Evolutionary conservation across 2,888 invertebrate species (phyloP), one percentile per base, ranked within the genome.

Genomic region (Chironomus riparius): DNA sequence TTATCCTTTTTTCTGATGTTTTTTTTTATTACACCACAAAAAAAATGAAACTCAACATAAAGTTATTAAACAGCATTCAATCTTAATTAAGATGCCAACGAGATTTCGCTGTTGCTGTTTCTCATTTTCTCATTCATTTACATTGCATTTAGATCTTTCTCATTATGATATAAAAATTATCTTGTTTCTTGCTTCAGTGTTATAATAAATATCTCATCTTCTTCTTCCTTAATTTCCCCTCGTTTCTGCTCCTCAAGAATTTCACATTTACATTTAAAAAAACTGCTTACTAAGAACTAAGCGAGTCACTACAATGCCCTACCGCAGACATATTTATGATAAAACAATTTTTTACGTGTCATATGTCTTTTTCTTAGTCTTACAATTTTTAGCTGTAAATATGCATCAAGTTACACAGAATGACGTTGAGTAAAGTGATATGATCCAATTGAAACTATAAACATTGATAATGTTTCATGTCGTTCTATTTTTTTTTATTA

Each of bases 71-170:
- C 21, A 47, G 68, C 38, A 38, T 68, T 74, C 62, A 68, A 74
- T 74, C 74, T 74, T 74, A 74, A 74, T 74, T 74, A 74, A 21
- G 47, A 22, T 47, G 62, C 21, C 48, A 70, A 47, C 70, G 18
- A 50, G 48, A 18, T 50, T 21, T 50, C 28, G 47, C 62, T 70
- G 5, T 22, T 62, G 24, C 72, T 72, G 28, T 18, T 56, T 18
- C 56, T 15, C 56, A 56, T 56, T 56, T 50, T n/a, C 50, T 50
- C 50, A 50, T 50, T 50, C 50, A 50, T 50, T 15, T n/a, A n/a
- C 50, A 50, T 50, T 15, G 50, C 50, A 13, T 38, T 38, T 38
- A 38, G 38, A 15, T 50, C 50, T n/a, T 50, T 15, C 7, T 15
- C 56, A 56, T 15, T 15, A 7, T 56, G 3, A 56, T 56, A 56